Conservation (phyloP, 2,113 vertebrate genomes). For the Centropus unirufus region DNA sequence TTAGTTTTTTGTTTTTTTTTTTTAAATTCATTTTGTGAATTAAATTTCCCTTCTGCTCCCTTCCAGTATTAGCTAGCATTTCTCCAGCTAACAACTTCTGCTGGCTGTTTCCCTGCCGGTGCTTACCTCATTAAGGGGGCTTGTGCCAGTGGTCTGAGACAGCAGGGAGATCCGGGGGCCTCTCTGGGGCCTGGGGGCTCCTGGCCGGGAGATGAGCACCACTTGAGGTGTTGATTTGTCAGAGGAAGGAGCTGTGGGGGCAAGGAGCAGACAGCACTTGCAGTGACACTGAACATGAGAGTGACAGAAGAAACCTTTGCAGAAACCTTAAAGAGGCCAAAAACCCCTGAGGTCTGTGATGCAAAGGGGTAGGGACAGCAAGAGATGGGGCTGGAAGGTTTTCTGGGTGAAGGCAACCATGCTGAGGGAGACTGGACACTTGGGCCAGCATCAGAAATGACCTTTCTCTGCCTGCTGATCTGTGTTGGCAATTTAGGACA, state of each 20-base stretch:
- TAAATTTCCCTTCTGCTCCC: neutral
- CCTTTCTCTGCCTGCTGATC: neutral
- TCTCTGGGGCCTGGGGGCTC: neutral
- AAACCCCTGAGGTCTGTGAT: neutral
- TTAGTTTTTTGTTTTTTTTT: neutral
- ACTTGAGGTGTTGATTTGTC: neutral
- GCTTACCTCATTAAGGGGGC: neutral
- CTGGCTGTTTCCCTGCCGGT: neutral
- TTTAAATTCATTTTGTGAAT: neutral
- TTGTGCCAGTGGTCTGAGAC: neutral
- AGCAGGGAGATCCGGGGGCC: neutral
- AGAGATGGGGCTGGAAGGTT: neutral
- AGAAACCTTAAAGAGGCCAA: neutral
- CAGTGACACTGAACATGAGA: neutral
- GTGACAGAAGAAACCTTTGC: neutral
- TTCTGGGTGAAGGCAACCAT: neutral
- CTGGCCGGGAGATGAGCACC: accelerated
- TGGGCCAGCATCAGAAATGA: neutral
- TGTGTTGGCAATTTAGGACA: neutral
- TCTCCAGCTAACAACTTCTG: neutral
- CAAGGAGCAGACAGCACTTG: neutral
- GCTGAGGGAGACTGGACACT: neutral
- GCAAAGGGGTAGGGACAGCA: neutral
- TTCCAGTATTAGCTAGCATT: accelerated
- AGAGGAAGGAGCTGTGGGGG: neutral